Percentiles rank a stretch among this genome's conserved stretches.
phyloP scores from a whole-genome alignment of 2,113 vertebrate genomes.

The Perca schrenkii region DNA sequence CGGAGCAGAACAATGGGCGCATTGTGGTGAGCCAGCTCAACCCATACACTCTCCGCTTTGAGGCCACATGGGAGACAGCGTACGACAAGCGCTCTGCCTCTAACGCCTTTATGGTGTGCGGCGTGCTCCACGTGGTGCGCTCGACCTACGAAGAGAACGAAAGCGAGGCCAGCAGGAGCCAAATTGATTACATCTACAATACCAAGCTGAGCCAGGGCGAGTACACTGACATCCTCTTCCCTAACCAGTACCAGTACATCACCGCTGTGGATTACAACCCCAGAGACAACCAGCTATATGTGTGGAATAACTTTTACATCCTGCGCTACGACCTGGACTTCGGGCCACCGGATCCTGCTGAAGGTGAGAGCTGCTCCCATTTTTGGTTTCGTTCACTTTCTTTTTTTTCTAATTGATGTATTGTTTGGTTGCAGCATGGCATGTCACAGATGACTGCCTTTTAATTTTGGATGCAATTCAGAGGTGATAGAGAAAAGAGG shows the following conservation, averaged over 20 bases:
- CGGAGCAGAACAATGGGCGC: conserved; percentile 97
- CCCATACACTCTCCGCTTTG: conserved; percentile 96
- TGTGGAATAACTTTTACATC: conserved; percentile 99
- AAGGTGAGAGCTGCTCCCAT: conserved; percentile 87
- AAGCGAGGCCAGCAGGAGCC: conserved; percentile 92
- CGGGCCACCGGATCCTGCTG: conserved; percentile 94
- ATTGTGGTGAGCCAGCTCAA: conserved; percentile 98
- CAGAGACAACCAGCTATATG: conserved; percentile 96
- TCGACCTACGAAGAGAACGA: conserved; percentile 98
- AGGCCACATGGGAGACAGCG: conserved; percentile 94
- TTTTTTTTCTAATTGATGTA: conserved; percentile 34
- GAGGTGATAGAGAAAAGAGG: conserved; percentile 69
- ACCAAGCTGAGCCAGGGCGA: conserved; percentile 93
- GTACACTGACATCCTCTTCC: conserved; percentile 92
- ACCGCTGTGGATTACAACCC: conserved; percentile 99
- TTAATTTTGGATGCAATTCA: conserved; percentile 77
- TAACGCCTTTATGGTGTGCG: conserved; percentile 98
- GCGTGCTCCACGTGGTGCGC: conserved; percentile 95
- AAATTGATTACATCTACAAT: conserved; percentile 96
- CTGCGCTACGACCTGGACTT: conserved; percentile 97
- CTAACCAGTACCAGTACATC: conserved; percentile 98
- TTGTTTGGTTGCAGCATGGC: conserved; percentile 42
- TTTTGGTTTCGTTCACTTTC: conserved; percentile 16
- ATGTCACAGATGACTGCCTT: conserved; percentile 74
- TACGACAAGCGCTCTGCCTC: conserved; percentile 98